phyloP scores from a whole-genome alignment of 2,113 vertebrate species.

The Trachemys scripta region DNA sequence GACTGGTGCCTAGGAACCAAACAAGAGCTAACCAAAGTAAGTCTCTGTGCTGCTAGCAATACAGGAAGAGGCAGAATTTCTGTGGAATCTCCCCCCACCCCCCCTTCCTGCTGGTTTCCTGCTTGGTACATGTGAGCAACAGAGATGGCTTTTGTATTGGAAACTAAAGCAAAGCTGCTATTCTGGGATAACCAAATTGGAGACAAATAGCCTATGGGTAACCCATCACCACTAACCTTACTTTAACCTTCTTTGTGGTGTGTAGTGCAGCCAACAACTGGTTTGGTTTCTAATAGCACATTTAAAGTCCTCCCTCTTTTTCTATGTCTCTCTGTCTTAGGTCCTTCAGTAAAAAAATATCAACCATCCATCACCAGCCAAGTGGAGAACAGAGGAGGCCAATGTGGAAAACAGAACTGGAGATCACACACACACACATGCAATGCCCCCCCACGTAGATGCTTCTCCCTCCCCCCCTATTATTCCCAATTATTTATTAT shows the following conservation, averaged over 20 bases:
- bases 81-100: slow-evolving; percentile 55
- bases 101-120: slow-evolving; percentile 65
- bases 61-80: slow-evolving; percentile 52
- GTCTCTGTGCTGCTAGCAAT: slow-evolving; percentile 27
- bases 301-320: background rate
- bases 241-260: background rate
- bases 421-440: background rate
- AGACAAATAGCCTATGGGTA: background rate
- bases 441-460: accelerated
- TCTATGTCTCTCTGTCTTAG: background rate
- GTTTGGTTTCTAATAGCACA: background rate
- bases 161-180: background rate
- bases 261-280: background rate
- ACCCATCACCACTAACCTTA: background rate
- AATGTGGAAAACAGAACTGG: accelerated
- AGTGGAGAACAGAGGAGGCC: background rate
- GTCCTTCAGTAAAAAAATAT: background rate
- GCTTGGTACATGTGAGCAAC: slow-evolving; percentile 48
- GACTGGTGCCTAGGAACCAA: slow-evolving; percentile 52
- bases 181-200: background rate
- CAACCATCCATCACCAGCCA: background rate
- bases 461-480: background rate
- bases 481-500: background rate
- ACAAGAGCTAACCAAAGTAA: slow-evolving; percentile 45
- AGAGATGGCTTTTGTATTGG: slow-evolving; percentile 57